Evolutionary conservation across 2,888 invertebrate species (phyloP), one percentile per base, ranked within the genome.

Genomic region (Serripes groenlandicus): DNA sequence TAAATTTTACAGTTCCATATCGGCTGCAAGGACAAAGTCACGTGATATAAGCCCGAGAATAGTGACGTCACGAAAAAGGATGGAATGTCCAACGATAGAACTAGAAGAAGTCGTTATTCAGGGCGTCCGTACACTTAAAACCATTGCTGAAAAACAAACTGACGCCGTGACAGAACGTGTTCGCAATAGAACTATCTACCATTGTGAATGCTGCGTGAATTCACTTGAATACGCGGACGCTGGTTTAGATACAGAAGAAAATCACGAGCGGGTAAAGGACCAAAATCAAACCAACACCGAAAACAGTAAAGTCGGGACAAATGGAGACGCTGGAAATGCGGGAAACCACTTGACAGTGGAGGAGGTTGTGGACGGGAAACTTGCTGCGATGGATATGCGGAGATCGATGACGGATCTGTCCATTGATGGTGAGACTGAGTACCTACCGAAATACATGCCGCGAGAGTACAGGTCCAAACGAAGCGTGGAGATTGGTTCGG

Each of bases 401-500:
- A 37, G 66, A 15, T 66, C 66, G 0, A 18, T 66, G 26, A 66
- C 66, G 9, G 66, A 66, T 28, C 26, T 42, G 66, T 42, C 54
- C 1, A 26, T 2, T 54, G 56, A 18, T 23, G 71, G 56, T n/a
- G 56, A 54, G 7, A 35, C 54, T 18, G 71, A 71, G 18, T 79
- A 83, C 3, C 30, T 69, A 3, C 83, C 79, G 0, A 66, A 49
- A 0, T 80, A 83, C 32, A 34, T 80, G 30, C 80, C 78, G 3
- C 37, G 66, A 42, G 66, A 70, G 21, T 34, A 74, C 28, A 42
- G 73, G 30, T 83, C 85, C 2, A 49, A 70, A 30, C 74, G 70
- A 73, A 68, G 75, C 5, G 66, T 62, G 3, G 71, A 85, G 54
- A 80, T 85, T 18, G 85, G 85, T 30, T 85, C 85, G 2, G 85